Percentiles rank a stretch among this genome's conserved stretches.
Evolutionary conservation across 2,888 invertebrate species (phyloP).

Genomic region (Epinotia ramella): DNA sequence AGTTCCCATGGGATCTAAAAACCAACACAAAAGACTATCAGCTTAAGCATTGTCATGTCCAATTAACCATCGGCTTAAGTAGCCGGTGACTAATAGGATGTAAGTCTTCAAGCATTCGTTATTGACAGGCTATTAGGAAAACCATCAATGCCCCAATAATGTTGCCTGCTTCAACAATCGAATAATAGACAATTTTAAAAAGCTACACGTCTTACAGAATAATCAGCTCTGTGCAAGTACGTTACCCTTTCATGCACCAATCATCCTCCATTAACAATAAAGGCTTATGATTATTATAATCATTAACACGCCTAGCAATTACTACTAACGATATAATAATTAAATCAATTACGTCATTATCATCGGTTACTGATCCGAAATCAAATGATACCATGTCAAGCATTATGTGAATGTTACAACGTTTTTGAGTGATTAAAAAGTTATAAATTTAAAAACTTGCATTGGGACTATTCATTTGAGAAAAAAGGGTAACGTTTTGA

Average conservation of each 20-base stretch:
- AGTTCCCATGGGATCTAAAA: conserved; percentile 36
- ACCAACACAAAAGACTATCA: conserved; percentile 33
- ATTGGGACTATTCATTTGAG: conserved; percentile 31
- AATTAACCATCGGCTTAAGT: conserved; percentile 38
- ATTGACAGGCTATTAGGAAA: conserved; percentile 39
- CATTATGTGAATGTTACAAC: conserved; percentile 41
- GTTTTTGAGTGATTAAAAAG: conserved; percentile 46
- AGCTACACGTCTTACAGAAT: conserved; percentile 14
- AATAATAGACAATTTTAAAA: conserved; percentile 16
- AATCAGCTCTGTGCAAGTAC: conserved; percentile 20
- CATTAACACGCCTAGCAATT: conserved; percentile 43
- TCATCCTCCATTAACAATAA: conserved; percentile 42
- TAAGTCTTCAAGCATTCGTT: conserved; percentile 26
- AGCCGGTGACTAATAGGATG: conserved; percentile 41
- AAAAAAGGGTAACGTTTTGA: conserved; percentile 33
- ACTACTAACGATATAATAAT: conserved; percentile 48
- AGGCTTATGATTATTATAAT: conserved; percentile 42
- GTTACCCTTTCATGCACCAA: conserved; percentile 44
- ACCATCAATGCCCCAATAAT: conserved; percentile 17
- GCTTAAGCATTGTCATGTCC: conserved; percentile 44
- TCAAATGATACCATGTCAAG: conserved; percentile 63
- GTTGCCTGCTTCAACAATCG: conserved; percentile 10
- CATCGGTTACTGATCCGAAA: conserved; percentile 53
- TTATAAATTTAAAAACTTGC: conserved; percentile 35
- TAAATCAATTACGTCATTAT: conserved; percentile 56